Conservation (phyloP, 2,797 vertebrate species). For the Neomorphus geoffroyi region DNA sequence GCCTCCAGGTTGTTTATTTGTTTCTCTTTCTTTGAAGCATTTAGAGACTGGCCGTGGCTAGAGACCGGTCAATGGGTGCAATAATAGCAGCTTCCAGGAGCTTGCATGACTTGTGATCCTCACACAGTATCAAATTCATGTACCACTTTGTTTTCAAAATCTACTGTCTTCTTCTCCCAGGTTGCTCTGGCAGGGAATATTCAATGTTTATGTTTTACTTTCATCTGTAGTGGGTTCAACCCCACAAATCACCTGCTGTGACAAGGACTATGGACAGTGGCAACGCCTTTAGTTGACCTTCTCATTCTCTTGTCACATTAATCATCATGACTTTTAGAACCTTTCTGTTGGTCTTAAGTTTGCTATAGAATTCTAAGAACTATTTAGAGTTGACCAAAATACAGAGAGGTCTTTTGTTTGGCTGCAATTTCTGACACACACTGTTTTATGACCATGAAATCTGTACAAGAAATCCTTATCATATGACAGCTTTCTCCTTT, state of each 20-base stretch:
- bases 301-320: neutral
- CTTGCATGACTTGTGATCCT: neutral
- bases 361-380: neutral
- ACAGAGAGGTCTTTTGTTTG: neutral
- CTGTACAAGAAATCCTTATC: neutral
- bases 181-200: neutral
- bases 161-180: neutral
- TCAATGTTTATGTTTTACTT: neutral
- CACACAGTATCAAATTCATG: neutral
- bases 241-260: neutral
- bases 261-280: neutral
- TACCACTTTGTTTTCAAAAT: neutral
- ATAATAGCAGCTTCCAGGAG: neutral
- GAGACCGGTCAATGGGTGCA: neutral
- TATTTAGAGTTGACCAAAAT: neutral
- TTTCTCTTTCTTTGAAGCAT: slow-evolving; percentile 31
- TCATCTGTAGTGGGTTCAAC: neutral
- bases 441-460: neutral
- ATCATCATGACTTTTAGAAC: neutral
- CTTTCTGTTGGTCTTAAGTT: neutral
- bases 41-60: neutral
- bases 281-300: neutral
- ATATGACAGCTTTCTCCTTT: neutral
- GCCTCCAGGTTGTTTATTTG: slow-evolving; percentile 7
- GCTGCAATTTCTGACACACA: neutral